Base-by-base conservation (phyloP, 2,888 invertebrate genomes). In the Chloromyia formosa region DNA sequence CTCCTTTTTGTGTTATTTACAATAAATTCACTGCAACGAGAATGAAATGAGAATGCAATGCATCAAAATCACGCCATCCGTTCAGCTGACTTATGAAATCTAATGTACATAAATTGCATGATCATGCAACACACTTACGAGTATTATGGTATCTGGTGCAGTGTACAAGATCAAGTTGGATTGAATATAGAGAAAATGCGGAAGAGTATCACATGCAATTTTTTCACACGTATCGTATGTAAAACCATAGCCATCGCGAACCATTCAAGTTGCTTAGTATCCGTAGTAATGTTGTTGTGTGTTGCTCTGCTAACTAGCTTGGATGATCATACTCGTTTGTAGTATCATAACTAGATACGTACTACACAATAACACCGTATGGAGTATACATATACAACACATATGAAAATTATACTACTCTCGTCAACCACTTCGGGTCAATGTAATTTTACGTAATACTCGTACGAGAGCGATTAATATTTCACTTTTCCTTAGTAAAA, bases 401-500 rank as follows among this genome's bases (percentile, higher is more conserved):
- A 35, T 35, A 35, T 35, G 27, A 7, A 7, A 35, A 35, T 35
- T 4, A 35, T 35, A 14, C 18, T 18, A 22, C 53, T 53, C 22
- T n/a, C 12, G 18, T 56, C 49, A 49, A 49, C 49, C 49, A 49
- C 49, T n/a, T 53, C 68, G 54, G 68, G 68, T 69, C 68, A 69
- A 69, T 69, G 68, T n/a, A 69, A 69, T 54, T 69, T 69, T 69
- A 69, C 53, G 68, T 69, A 69, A 69, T 49, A 49, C 42, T 68
- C 66, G 40, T 7, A 58, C 9, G 5, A 16, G n/a, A 62, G 23
- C 62, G 62, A 40, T 62, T 62, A 62, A 62, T 62, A 40, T 62
- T 62, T 62, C 62, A 62, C 62, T 62, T 62, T 62, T 62, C 40
- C 60, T 60, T 40, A 62, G 23, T 40, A 62, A 35, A 62, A 23